Percentiles rank a stretch among this genome's conserved stretches.
Evolutionary conservation across 2,888 invertebrate species (phyloP).

Genomic region (Rhingia rostrata): DNA sequence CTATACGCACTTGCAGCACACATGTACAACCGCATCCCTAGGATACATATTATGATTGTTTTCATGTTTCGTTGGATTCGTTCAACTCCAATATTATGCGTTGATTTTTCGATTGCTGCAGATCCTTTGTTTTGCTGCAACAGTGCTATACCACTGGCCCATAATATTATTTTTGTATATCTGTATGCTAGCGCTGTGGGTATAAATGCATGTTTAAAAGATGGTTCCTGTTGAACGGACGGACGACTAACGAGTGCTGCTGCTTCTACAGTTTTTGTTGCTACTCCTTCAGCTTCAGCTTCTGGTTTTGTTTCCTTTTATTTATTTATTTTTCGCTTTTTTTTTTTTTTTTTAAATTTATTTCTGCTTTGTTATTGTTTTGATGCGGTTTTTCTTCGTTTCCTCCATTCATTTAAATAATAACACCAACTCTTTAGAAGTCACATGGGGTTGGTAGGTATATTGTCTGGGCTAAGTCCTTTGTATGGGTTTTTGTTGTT

Average conservation of each 20-base stretch:
- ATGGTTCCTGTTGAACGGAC: constrained; percentile 43
- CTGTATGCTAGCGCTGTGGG: background rate
- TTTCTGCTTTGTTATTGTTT: constrained; percentile 32
- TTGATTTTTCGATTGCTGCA: constrained; percentile 49
- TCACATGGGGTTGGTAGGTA: background rate
- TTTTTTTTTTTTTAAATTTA: background rate
- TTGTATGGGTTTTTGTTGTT: background rate
- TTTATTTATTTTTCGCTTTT: constrained; percentile 18
- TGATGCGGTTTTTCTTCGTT: constrained; percentile 23
- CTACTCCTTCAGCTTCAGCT: constrained; percentile 39
- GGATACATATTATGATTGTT: constrained; percentile 15
- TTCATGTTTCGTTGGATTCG: constrained; percentile 19
- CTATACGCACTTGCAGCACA: background rate
- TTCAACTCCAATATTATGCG: constrained; percentile 36
- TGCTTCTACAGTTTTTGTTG: constrained; percentile 29
- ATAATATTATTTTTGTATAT: constrained; percentile 18
- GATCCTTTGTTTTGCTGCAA: constrained; percentile 23
- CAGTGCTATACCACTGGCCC: constrained; percentile 22
- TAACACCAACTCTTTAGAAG: constrained; percentile 24
- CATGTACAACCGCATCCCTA: constrained; percentile 1
- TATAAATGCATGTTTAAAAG: constrained; percentile 26
- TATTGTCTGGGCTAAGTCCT: constrained; percentile 11
- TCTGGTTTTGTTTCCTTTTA: constrained; percentile 32
- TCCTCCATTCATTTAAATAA: constrained; percentile 11
- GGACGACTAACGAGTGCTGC: constrained; percentile 41